Conservation (phyloP, 2,797 vertebrate genomes). For the Carcharodon carcharias region DNA sequence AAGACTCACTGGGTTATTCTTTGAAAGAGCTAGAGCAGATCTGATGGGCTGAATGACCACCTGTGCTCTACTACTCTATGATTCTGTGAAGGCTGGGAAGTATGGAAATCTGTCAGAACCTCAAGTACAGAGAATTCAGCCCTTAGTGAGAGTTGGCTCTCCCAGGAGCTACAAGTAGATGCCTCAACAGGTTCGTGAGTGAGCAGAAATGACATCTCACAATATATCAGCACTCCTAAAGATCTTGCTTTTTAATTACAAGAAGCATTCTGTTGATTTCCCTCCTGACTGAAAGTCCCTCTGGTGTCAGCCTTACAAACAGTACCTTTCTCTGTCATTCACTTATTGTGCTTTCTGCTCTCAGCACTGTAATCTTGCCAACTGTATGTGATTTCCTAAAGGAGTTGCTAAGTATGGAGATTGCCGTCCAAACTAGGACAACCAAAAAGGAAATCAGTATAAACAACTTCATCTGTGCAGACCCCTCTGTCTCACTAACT, state of each 20-base stretch:
- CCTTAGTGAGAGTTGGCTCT: not conserved
- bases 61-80: not conserved
- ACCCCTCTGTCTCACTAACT: not conserved
- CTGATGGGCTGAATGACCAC: not conserved
- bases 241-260: constrained; percentile 1
- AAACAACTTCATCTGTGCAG: not conserved
- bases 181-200: not conserved
- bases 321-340: not conserved
- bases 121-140: not conserved
- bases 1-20: not conserved
- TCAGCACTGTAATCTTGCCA: not conserved
- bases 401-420: not conserved
- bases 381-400: not conserved
- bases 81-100: not conserved
- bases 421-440: not conserved
- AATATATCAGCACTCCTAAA: not conserved
- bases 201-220: constrained; percentile 8
- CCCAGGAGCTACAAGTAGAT: not conserved
- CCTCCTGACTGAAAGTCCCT: not conserved
- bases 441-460: not conserved
- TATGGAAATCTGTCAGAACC: not conserved
- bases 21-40: not conserved
- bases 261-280: constrained; percentile 15
- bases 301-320: not conserved
- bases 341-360: not conserved